A percentile compares a stretch with the other conserved stretches of the same genome.
Evolutionary conservation across 2,113 vertebrate genomes (phyloP).

Genomic region (Peromyscus leucopus): DNA sequence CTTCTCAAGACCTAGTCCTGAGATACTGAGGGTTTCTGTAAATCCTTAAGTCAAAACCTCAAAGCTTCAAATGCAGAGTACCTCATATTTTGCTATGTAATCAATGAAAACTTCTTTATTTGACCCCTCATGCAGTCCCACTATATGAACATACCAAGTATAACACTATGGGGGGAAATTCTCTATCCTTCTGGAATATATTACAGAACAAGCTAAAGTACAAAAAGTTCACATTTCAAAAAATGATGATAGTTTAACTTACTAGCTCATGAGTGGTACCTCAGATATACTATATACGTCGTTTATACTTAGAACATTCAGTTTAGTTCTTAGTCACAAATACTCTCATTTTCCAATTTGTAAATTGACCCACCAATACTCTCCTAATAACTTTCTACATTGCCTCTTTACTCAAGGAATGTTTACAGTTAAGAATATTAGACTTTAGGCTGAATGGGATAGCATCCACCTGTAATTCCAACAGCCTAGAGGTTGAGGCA

Average conservation of each 20-base stretch:
- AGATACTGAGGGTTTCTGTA: neutral
- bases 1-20: neutral
- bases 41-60: neutral
- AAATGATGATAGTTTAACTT: slow-evolving; percentile 50
- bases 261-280: neutral
- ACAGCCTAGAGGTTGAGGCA: neutral
- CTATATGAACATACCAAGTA: neutral
- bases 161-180: slow-evolving; percentile 22
- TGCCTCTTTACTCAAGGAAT: slow-evolving; percentile 34
- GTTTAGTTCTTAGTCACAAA: slow-evolving; percentile 45
- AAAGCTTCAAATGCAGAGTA: neutral
- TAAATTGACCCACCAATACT: slow-evolving; percentile 11
- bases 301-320: slow-evolving; percentile 45
- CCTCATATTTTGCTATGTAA: slow-evolving; percentile 41
- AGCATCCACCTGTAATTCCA: neutral
- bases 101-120: neutral
- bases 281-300: slow-evolving; percentile 16
- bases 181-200: slow-evolving; percentile 13
- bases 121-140: slow-evolving; percentile 22
- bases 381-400: slow-evolving; percentile 38
- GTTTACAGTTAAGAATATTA: neutral
- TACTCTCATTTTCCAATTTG: neutral
- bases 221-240: neutral
- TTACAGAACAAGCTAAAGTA: neutral
- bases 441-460: too few species aligned